phyloP scores from a whole-genome alignment of 64 coral and sea anemone genomes.

The Cladopsammia gracilis region DNA sequence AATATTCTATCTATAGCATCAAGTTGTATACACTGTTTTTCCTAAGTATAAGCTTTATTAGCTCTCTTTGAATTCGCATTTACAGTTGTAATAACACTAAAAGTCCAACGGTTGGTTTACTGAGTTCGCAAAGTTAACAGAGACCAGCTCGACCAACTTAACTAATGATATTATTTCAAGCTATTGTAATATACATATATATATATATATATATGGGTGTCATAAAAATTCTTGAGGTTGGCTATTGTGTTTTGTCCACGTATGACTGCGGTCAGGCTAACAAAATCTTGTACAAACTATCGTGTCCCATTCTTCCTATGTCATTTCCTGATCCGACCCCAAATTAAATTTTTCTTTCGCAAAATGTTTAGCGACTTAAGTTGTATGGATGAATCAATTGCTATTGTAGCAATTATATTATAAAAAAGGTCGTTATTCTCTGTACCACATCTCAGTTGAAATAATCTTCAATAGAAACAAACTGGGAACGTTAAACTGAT shows the following conservation, averaged over 20 bases:
- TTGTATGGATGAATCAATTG: background rate
- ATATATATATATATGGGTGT: background rate
- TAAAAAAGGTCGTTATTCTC: background rate
- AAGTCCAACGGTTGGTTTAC: too few relatives aligned
- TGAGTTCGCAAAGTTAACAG: background rate
- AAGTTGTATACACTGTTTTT: background rate
- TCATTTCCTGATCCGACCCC: constrained; percentile 9
- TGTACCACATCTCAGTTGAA: background rate
- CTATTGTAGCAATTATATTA: background rate
- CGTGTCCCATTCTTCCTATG: background rate
- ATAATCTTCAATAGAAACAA: background rate
- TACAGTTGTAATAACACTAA: background rate
- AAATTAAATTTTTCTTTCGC: constrained; percentile 14
- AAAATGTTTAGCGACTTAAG: too few relatives aligned
- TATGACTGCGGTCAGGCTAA: constrained; percentile 11
- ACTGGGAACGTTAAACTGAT: background rate
- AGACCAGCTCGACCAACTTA: background rate
- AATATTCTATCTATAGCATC: background rate
- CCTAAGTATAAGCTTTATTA: background rate
- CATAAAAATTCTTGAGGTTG: constrained; percentile 51
- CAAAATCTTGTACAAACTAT: constrained; percentile 44
- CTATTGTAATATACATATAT: background rate
- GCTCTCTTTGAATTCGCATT: background rate
- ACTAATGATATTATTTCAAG: constrained; percentile 22
- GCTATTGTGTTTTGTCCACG: constrained; percentile 31